phyloP scores from a whole-genome alignment of 2,113 vertebrate species.

The Hippopotamus amphibius region DNA sequence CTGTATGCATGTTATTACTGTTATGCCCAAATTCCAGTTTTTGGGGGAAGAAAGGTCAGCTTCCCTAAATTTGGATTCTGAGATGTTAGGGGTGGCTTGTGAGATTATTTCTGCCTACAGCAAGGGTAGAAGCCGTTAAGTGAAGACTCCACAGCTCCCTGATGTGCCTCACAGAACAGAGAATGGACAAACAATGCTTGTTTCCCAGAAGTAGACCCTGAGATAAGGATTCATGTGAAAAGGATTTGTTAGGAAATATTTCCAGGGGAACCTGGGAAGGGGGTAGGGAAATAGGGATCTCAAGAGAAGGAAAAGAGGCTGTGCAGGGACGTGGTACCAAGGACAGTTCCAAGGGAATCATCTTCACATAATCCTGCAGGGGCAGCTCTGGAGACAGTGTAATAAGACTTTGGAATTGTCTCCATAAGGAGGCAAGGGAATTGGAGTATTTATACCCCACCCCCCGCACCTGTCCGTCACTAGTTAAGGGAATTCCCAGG shows the following conservation, averaged over 20 bases:
- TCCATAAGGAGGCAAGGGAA: background rate
- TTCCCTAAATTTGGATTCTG: background rate
- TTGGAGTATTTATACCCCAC: background rate
- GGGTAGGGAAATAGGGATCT: background rate
- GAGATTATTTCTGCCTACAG: background rate
- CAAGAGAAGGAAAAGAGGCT: background rate
- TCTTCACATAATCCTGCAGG: background rate
- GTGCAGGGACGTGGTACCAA: fast-evolving
- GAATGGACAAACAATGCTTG: background rate
- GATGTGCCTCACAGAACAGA: background rate
- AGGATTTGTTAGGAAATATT: background rate
- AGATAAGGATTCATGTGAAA: background rate
- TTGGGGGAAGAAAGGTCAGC: background rate
- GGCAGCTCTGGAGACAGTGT: background rate
- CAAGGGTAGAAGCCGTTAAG: background rate
- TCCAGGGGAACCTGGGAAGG: background rate
- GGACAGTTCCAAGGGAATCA: background rate
- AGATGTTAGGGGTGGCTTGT: background rate
- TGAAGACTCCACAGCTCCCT: background rate
- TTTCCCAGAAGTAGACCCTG: background rate
- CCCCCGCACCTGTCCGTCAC: background rate
- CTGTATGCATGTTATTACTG: background rate
- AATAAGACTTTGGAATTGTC: background rate
- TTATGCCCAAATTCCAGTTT: background rate
- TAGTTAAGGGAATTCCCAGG: background rate